Evolutionary conservation across 2,888 invertebrate genomes (phyloP).

Genomic region (Lasioglossum oenotherae): DNA sequence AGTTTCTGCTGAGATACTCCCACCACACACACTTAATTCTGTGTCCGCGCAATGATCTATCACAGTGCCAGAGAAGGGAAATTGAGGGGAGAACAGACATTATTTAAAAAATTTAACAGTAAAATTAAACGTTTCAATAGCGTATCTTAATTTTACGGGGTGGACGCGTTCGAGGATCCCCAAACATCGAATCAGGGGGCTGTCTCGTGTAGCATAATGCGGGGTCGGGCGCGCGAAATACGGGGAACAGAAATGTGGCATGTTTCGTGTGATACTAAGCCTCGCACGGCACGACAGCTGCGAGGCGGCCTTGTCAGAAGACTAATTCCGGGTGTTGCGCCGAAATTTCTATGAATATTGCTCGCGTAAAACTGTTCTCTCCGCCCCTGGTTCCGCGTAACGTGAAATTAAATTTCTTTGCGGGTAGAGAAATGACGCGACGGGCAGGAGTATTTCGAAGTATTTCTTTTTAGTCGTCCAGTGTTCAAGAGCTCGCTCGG

Average conservation of each 20-base stretch:
- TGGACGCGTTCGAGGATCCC: not conserved
- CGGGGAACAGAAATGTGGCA: slow-evolving; percentile 65
- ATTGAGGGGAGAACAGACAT: not conserved
- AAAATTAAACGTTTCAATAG: not conserved
- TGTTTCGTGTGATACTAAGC: slow-evolving; percentile 61
- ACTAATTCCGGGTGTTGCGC: slow-evolving; percentile 50
- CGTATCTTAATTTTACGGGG: not conserved
- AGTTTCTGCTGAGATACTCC: no score
- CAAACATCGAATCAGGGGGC: slow-evolving; percentile 28
- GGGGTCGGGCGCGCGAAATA: slow-evolving; percentile 39
- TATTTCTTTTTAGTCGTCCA: slow-evolving; percentile 6
- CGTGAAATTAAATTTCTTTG: slow-evolving; percentile 43
- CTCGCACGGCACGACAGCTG: slow-evolving; percentile 54
- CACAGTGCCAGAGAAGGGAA: no score
- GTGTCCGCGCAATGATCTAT: no score
- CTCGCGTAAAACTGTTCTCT: slow-evolving; percentile 32
- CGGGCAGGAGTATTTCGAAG: slow-evolving; percentile 14
- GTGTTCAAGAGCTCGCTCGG: not conserved
- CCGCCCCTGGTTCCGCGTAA: slow-evolving; percentile 26
- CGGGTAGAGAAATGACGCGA: not conserved
- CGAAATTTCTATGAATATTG: slow-evolving; percentile 49
- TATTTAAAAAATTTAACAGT: not conserved
- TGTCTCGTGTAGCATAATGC: slow-evolving; percentile 56
- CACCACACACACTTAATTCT: no score
- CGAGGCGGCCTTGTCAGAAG: slow-evolving; percentile 43